Base-by-base conservation (phyloP, 2,797 vertebrate genomes). In the Sternotherus odoratus region DNA sequence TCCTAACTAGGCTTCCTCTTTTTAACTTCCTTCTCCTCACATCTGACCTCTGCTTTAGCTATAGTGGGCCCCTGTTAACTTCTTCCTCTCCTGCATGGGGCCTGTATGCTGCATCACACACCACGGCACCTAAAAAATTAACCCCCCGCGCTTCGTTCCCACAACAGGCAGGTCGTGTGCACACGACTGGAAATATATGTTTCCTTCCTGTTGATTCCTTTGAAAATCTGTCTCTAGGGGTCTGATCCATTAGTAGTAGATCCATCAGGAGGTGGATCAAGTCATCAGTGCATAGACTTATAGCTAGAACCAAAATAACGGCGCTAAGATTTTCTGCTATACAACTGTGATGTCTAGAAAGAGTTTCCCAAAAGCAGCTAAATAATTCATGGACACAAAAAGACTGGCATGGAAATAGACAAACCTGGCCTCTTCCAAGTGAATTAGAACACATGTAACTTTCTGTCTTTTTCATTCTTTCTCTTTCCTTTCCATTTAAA, bases 401-500 rank as follows among this genome's bases (percentile, higher is more conserved):
- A 30, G 4, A 5, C 19, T 36, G 0, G 1, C 1, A 1, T 46
- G 49, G 50, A 90, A 91, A 46, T 11, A 54, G 79, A 57, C 11
- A 15, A 72, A 69, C 49, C 57, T 81, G 3, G 2, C 7, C 51
- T 86, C 75, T 80, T 87, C 56, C 3, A 16, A 83, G 53, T 17
- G 79, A 56, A 92, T 33, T 30, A 87, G 50, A 66, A 28, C 4
- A 11, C 2, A 17, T 28, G 88, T 85, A 33, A 60, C 43, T 53
- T 51, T 51, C 82, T 78, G 21, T 15, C 26, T 91, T 87, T 33
- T n/a, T 7, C 3, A 19, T 81, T 60, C 79, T 72, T 50, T 8
- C 83, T 85, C 33, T 46, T 72, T 88, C 46, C 48, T 77, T n/a
- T n/a, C n/a, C 82, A 30, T 15, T 85, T 77, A 88, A 91, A 39